Base-by-base conservation (phyloP, 2,888 invertebrate genomes). In the Calameuta filiformis region DNA sequence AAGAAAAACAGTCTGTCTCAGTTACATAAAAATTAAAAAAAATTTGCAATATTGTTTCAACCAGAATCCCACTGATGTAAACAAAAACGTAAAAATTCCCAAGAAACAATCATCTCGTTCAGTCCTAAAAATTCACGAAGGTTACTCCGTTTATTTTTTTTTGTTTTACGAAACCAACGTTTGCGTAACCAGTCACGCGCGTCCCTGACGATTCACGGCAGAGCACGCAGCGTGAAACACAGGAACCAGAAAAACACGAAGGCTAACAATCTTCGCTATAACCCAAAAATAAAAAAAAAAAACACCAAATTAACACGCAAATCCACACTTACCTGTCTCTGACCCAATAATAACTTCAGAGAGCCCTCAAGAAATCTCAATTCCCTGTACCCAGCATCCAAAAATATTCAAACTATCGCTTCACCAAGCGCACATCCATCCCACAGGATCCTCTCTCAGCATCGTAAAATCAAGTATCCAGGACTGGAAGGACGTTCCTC, bases 301-400 rank as follows among this genome's bases (percentile, higher is more conserved):
- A 35, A 35, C n/a, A 35, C 56, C n/a, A 35, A 73, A 71, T 68
- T 76, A 73, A 76, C 78, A 78, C 78, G 78, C 68, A 78, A 78
- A 78, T 76, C 31, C 56, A 73, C 56, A 76, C 75, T 78, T 78
- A 78, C 69, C 76, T 11, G 9, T 56, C 23, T 23, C 23, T 9
- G 15, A 23, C 23, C 56, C 56, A 56, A 56, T 9, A 2, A 23
- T 6, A 6, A 9, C 23, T 23, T 56, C 2, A 0, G 9, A 56
- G 2, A 15, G 2, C 9, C 1, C 3, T 23, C 23, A 23, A 56
- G 23, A 56, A 23, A 23, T 40, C 6, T 1, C 15, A 56, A 23
- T 23, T 1, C 6, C 2, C 9, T 9, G 56, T 56, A 56, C 23
- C 56, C 56, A 56, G 56, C 23, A 56, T 56, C 56, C 56, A 23